Conservation (phyloP, 2,888 invertebrate species). For the Agrotis clavis region DNA sequence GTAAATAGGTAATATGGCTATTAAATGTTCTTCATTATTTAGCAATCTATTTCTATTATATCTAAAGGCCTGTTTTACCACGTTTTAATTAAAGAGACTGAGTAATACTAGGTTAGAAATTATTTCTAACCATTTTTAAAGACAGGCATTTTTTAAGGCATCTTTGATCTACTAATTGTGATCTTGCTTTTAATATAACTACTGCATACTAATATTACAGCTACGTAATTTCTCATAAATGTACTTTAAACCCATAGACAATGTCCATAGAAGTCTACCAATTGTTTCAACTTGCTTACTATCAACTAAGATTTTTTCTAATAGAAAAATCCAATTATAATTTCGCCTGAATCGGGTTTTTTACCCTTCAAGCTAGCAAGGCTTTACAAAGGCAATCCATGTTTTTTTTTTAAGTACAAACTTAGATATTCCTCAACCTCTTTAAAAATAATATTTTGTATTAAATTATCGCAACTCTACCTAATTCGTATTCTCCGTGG, state of each 20-base stretch:
- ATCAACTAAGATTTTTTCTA: constrained; percentile 60
- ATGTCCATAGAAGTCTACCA: not conserved
- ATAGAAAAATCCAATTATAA: constrained; percentile 63
- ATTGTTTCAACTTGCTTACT: constrained; percentile 32
- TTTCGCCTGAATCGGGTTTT: constrained; percentile 31
- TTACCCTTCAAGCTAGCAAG: constrained; percentile 36
- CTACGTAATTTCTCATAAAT: not conserved
- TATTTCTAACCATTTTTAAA: not conserved
- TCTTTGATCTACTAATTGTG: not conserved
- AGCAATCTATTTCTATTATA: constrained; percentile 54
- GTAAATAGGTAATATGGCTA: constrained; percentile 86
- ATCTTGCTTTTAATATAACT: not conserved
- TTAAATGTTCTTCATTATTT: constrained; percentile 70
- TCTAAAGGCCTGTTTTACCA: constrained; percentile 59
- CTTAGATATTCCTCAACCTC: constrained; percentile 34
- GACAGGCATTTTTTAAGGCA: not conserved
- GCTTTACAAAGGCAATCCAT: not conserved
- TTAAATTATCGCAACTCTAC: constrained; percentile 41
- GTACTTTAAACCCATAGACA: not conserved
- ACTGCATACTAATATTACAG: not conserved
- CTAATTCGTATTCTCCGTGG: constrained; percentile 40
- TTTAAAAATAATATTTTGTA: constrained; percentile 26
- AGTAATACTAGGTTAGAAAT: constrained; percentile 33
- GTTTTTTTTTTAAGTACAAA: not conserved
- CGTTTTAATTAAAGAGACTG: constrained; percentile 47